Base-by-base conservation (phyloP, 2,797 vertebrate species). In the Oryzias dopingdopingensis region DNA sequence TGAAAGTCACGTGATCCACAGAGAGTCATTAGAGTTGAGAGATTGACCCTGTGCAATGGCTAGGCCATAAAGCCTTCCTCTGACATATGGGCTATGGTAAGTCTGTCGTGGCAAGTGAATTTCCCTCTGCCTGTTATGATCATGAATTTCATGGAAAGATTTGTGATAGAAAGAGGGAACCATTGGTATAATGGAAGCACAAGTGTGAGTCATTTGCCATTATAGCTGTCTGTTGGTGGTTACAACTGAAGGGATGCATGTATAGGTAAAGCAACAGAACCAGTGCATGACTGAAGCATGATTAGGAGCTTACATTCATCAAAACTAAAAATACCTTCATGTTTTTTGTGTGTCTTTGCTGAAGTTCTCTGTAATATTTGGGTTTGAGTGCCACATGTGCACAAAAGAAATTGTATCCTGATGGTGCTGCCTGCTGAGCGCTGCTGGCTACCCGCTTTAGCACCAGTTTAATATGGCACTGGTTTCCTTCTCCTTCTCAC, bases 21-120 rank as follows among this genome's bases (percentile, higher is more conserved):
- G 76, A 71, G 70, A 61, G 60, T 85, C 80, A 88, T 90, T 88
- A 85, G 76, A 82, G 69, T 84, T 85, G 88, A 88, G 86, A 86
- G 86, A 90, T 87, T 89, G 90, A 88, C 89, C 88, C 70, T 67
- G 49, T 65, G 70, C 85, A 59, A 73, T 70, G 77, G 63, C 60
- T 66, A 37, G 84, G 76, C 79, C 67, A 74, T 75, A 72, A 80
- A 85, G 76, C 71, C 48, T 68, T 67, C 62, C 20, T 72, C 65
- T 90, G 84, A 90, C 87, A 87, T 88, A 89, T 90, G 84, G 76
- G 84, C 78, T 63, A 67, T 79, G 68, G 73, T 77, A 49, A 75
- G 77, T 77, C 61, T 72, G 82, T 79, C 80, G 82, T 75, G 80
- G 79, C 70, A 72, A 68, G 82, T 86, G 82, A 80, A 84, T 88